Percentiles rank a stretch among this genome's conserved stretches.
Evolutionary conservation across 2,888 invertebrate genomes (phyloP).

Genomic region (Molanna angustata): DNA sequence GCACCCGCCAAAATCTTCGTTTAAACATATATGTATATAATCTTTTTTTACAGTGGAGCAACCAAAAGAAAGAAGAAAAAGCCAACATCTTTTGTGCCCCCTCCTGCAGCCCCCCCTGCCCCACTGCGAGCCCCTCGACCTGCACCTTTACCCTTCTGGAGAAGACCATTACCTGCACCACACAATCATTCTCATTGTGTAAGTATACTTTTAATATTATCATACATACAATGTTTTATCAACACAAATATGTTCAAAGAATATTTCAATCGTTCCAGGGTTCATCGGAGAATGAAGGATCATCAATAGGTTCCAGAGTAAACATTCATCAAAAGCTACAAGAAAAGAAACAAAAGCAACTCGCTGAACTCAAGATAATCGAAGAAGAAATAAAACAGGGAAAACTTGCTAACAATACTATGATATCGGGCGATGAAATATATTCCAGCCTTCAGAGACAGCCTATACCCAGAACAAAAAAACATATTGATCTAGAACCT

Average conservation of each 20-base stretch:
- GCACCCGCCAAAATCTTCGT: no score
- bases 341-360: constrained; percentile 84
- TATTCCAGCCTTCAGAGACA: constrained; percentile 56
- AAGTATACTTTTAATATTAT: constrained; percentile 13
- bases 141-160: constrained; percentile 68
- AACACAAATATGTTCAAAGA: no score
- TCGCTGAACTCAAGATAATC: constrained; percentile 76
- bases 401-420: constrained; percentile 61
- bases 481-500: constrained; percentile 57
- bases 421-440: constrained; percentile 55
- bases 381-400: constrained; percentile 87
- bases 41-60: constrained; percentile 35
- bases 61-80: constrained; percentile 83
- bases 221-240: no score
- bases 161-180: constrained; percentile 64
- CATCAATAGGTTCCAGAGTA: constrained; percentile 70
- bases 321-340: constrained; percentile 85
- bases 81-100: constrained; percentile 84
- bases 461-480: constrained; percentile 69
- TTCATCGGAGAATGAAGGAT: constrained; percentile 73
- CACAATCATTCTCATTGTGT: constrained; percentile 41
- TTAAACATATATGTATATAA: no score
- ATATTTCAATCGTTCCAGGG: no score
- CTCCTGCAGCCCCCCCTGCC: constrained; percentile 49
- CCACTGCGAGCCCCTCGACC: constrained; percentile 37